Percentiles rank a stretch among this genome's conserved stretches.
Conservation (phyloP, 2,113 vertebrate species). For the Psephotus haematonotus region DNA sequence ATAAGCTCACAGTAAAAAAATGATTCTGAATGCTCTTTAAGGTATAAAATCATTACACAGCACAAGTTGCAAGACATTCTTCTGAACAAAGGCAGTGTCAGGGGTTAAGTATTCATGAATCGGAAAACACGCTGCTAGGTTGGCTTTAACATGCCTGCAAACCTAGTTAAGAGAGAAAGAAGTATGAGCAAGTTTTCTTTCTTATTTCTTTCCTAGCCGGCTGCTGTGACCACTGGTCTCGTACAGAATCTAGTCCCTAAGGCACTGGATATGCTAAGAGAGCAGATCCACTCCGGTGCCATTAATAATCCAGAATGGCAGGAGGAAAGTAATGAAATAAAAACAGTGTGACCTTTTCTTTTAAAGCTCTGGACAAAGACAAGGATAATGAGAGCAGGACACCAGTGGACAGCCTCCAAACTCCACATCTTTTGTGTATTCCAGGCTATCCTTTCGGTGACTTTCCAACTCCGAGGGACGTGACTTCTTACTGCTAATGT, state of each 20-base stretch:
- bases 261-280: background rate
- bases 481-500: background rate
- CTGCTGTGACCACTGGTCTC: background rate
- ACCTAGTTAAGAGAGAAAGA: background rate
- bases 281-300: background rate
- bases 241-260: background rate
- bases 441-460: background rate
- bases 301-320: background rate
- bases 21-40: background rate
- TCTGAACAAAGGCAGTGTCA: background rate
- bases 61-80: background rate
- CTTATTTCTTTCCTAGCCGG: background rate
- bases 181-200: background rate
- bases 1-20: background rate
- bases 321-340: background rate
- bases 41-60: background rate
- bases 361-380: constrained; percentile 24
- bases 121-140: background rate
- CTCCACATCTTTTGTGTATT: background rate
- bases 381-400: background rate
- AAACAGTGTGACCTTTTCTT: background rate
- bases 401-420: background rate
- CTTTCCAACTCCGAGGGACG: background rate
- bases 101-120: background rate
- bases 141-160: background rate